Base-by-base conservation (phyloP, 2,888 invertebrate genomes). In the Pterobdella sp. region DNA sequence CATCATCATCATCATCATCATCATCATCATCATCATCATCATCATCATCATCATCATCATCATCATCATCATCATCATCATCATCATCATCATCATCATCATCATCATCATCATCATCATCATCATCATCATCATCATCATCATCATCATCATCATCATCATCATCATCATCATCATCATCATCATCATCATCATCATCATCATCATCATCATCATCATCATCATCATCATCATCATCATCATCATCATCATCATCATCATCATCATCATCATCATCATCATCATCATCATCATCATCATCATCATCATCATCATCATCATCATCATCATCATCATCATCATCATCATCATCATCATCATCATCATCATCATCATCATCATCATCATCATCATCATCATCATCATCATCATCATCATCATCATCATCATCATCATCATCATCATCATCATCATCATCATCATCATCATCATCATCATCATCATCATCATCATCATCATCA, bases 401-500 rank as follows among this genome's bases (percentile, higher is more conserved):
- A 67, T 67, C 52, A 67, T 72, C 67, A 67, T 72, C 52, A 52
- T 63, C 52, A 52, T 72, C 52, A 52, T 67, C 52, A 67, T 67
- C 67, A 72, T 67, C 67, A 72, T 72, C 67, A 66, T 67, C 67
- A 67, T 67, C 35, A 31, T 67, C 52, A 52, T 67, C 56, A 67
- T 67, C 67, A 67, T 67, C 67, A 67, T 72, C 67, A 72, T 72
- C 52, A 34, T 67, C 56, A 67, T 67, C 72, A 42, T 72, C 67
- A 56, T 67, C 67, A 34, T 67, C 52, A 65, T 72, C 67, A 34
- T 72, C 56, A 67, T 67, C 67, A 72, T 72, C 67, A 72, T 72
- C 67, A 67, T 72, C 67, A 72, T 72, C 52, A 49, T 72, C 52
- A 72, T 67, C 67, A 67, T 72, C 67, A 67, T 72, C 67, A 72